Evolutionary conservation across 1,140 invertebrate species (phyloP).

Genomic region (Himalopsyche phryganea): DNA sequence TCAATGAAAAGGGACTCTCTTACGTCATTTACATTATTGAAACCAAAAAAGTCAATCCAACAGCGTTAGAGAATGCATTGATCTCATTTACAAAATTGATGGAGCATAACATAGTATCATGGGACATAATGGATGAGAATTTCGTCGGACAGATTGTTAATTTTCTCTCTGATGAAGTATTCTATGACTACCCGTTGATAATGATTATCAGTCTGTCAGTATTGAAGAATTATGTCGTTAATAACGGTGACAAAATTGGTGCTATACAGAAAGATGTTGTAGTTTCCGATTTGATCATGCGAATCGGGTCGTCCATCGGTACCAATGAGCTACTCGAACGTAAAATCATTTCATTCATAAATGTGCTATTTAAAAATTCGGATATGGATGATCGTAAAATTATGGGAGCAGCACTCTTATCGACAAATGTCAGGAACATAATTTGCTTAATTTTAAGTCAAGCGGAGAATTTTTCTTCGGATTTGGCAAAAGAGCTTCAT

Average conservation of each 20-base stretch:
- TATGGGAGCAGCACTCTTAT: slow-evolving; percentile 71
- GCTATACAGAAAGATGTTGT: too few relatives aligned
- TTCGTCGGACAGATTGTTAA: slow-evolving; percentile 84
- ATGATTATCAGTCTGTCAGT: too few relatives aligned
- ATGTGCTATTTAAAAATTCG: slow-evolving; percentile 86
- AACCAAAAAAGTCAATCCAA: slow-evolving; percentile 63
- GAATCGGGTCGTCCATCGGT: too few relatives aligned
- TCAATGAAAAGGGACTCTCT: slow-evolving; percentile 81
- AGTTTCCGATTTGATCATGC: too few relatives aligned
- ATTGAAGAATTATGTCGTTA: too few relatives aligned
- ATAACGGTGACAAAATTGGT: too few relatives aligned
- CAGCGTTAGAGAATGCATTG: slow-evolving; percentile 70
- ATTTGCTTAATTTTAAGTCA: slow-evolving; percentile 70
- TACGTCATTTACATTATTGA: slow-evolving; percentile 79
- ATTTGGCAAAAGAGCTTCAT: slow-evolving; percentile 92
- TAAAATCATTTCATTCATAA: slow-evolving; percentile 88
- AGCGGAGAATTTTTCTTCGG: slow-evolving; percentile 66
- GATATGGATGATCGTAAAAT: slow-evolving; percentile 69
- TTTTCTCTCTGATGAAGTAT: slow-evolving; percentile 67
- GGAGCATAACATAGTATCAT: slow-evolving; percentile 90
- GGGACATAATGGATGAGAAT: slow-evolving; percentile 82
- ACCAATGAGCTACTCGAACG: slow-evolving; percentile 74
- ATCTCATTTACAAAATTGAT: slow-evolving; percentile 89
- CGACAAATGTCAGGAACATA: slow-evolving; percentile 75
- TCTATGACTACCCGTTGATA: slow-evolving; percentile 58